Evolutionary conservation across 2,888 invertebrate species (phyloP).

Genomic region (Cryptosula pallasiana): DNA sequence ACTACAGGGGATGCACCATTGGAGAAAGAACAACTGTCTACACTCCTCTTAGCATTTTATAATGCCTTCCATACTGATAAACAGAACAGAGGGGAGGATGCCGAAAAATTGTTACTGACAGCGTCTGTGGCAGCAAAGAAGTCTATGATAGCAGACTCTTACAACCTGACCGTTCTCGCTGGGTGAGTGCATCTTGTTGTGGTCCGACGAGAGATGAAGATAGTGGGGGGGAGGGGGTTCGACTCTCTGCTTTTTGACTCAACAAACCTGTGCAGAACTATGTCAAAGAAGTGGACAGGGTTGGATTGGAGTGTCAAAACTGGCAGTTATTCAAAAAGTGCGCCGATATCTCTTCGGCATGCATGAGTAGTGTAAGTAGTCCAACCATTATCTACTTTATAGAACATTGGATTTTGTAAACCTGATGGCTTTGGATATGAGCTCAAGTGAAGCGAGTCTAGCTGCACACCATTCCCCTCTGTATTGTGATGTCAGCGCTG

Average conservation of each 20-base stretch:
- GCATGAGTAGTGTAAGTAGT: too few species aligned
- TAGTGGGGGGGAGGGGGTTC: too few species aligned
- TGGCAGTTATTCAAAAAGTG: too few species aligned
- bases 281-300: too few species aligned
- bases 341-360: too few species aligned
- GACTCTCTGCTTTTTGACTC: too few species aligned
- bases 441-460: background rate
- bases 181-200: background rate
- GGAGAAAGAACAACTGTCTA: background rate
- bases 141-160: background rate
- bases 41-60: background rate
- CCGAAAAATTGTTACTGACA: background rate
- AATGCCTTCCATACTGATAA: background rate
- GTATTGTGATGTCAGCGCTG: slow-evolving; percentile 76
- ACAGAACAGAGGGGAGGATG: background rate
- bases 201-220: too few species aligned
- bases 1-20: background rate
- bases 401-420: slow-evolving; percentile 3
- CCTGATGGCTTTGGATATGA: background rate
- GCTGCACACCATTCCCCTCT: slow-evolving; percentile 89
- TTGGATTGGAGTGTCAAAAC: too few species aligned
- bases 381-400: background rate
- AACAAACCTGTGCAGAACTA: too few species aligned
- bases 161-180: background rate
- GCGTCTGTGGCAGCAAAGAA: background rate